Conservation (phyloP, 2,113 vertebrate genomes). For the Dasyornis broadbenti region DNA sequence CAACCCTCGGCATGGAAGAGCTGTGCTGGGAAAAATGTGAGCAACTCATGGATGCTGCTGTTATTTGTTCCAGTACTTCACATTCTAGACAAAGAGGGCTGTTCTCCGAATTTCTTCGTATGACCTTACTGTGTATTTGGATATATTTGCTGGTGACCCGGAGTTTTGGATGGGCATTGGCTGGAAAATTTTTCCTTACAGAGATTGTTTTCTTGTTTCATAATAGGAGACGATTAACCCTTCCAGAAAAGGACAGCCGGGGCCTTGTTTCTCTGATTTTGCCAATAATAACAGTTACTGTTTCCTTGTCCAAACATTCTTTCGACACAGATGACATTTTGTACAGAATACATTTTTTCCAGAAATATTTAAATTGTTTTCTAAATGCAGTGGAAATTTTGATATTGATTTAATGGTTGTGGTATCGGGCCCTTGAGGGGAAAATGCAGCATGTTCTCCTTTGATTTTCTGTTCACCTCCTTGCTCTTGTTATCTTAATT, state of each 20-base stretch:
- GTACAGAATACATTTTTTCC: constrained; percentile 3
- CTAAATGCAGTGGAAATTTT: constrained; percentile 13
- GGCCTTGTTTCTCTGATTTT: not conserved
- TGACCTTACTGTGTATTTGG: constrained; percentile 45
- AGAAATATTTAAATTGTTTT: constrained; percentile 30
- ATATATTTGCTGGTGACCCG: constrained; percentile 46
- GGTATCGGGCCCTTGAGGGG: not conserved
- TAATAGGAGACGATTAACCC: constrained; percentile 55
- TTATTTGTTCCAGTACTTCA: constrained; percentile 51
- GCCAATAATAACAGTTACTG: constrained; percentile 37
- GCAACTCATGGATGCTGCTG: not conserved
- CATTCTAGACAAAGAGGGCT: constrained; percentile 31
- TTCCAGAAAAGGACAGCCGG: constrained; percentile 33
- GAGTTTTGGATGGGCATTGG: constrained; percentile 45
- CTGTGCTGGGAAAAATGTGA: constrained; percentile 24
- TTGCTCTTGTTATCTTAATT: not conserved
- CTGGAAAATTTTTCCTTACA: constrained; percentile 40
- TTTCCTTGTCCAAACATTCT: constrained; percentile 21
- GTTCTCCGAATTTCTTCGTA: constrained; percentile 16
- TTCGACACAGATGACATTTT: not conserved
- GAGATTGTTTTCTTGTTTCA: constrained; percentile 48
- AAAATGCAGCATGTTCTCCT: not conserved
- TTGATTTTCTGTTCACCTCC: not conserved
- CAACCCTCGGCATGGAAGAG: not conserved
- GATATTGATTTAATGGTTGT: not conserved